Percentiles rank a stretch among this genome's conserved stretches.
Conservation (phyloP, 2,888 invertebrate species). For the Clistopyga incitator region DNA sequence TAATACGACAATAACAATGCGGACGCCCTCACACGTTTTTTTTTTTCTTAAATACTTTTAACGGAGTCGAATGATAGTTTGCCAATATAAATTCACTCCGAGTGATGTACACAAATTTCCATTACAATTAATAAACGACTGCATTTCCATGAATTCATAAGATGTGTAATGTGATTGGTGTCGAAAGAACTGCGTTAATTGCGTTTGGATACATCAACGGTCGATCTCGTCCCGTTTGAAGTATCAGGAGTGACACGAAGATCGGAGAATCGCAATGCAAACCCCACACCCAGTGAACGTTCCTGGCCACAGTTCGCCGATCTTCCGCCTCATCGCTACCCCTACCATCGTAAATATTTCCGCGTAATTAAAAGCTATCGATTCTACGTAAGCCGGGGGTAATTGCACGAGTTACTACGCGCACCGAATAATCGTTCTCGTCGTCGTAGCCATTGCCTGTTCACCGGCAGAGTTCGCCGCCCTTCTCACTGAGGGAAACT, state of each 20-base stretch:
- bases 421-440: conserved; percentile 80
- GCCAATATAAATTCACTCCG: background rate
- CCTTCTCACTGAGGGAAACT: conserved; percentile 64
- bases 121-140: background rate
- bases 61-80: background rate
- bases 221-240: background rate
- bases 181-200: conserved; percentile 1
- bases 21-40: background rate
- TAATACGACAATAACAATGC: no score
- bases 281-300: conserved; percentile 2
- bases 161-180: background rate
- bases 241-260: conserved; percentile 21
- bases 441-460: conserved; percentile 59
- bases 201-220: background rate
- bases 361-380: conserved; percentile 83
- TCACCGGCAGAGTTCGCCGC: conserved; percentile 62
- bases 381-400: conserved; percentile 82
- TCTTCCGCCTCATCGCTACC: conserved; percentile 75
- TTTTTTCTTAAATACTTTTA: background rate
- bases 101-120: background rate
- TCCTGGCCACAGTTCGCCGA: background rate
- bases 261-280: background rate
- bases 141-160: background rate
- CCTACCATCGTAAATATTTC: conserved; percentile 79
- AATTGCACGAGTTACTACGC: conserved; percentile 83